phyloP scores from a whole-genome alignment of 2,888 invertebrate species.

The Leucania comma region DNA sequence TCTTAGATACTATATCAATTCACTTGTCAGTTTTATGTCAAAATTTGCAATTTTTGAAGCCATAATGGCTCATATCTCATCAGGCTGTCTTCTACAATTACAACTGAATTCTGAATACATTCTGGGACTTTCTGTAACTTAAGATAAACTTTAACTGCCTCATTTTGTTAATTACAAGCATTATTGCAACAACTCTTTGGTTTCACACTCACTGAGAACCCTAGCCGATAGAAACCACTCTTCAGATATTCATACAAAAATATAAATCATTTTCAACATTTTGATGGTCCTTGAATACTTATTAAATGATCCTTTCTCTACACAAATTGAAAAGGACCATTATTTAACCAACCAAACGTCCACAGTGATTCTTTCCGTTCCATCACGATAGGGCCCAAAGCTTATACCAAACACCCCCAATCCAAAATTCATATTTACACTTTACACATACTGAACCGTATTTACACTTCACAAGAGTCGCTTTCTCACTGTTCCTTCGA shows the following conservation, averaged over 20 bases:
- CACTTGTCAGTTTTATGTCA: slow-evolving; percentile 39
- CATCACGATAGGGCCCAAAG: slow-evolving; percentile 60
- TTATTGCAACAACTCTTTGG: slow-evolving; percentile 84
- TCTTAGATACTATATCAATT: slow-evolving; percentile 48
- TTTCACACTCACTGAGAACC: slow-evolving; percentile 77
- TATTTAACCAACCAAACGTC: slow-evolving; percentile 1
- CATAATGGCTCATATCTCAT: slow-evolving; percentile 1
- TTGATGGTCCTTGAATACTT: background rate
- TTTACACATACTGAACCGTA: slow-evolving; percentile 77
- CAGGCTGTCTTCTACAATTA: slow-evolving; percentile 7
- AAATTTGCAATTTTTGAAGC: slow-evolving; percentile 19
- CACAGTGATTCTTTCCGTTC: slow-evolving; percentile 11
- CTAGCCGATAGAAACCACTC: slow-evolving; percentile 37
- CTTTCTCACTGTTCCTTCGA: slow-evolving; percentile 72
- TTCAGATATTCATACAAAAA: slow-evolving; percentile 24
- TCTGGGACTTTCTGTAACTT: slow-evolving; percentile 50
- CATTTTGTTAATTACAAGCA: slow-evolving; percentile 68
- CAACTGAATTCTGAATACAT: slow-evolving; percentile 14
- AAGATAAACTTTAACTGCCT: slow-evolving; percentile 57
- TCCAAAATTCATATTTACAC: slow-evolving; percentile 78
- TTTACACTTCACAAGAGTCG: slow-evolving; percentile 81
- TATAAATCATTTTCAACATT: slow-evolving; percentile 9
- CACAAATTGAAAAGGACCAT: background rate
- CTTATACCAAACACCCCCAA: slow-evolving; percentile 70
- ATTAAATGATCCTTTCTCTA: background rate